phyloP scores from a whole-genome alignment of 2,888 invertebrate species.

The Andricus curvator region DNA sequence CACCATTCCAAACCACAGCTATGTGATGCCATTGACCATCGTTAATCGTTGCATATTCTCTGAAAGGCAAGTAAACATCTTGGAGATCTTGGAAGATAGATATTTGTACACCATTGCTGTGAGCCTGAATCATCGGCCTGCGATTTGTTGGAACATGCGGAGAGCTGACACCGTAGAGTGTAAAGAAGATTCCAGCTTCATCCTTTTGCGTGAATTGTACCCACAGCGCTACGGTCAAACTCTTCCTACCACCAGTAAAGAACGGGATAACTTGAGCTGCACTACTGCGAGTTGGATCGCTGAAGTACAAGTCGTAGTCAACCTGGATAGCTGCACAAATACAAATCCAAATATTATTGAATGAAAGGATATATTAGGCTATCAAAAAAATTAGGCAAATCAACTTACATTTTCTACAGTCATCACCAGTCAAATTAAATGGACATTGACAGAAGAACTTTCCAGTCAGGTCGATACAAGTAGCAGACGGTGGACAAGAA shows the following conservation, averaged over 20 bases:
- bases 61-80: constrained; percentile 93
- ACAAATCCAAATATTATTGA: constrained; percentile 36
- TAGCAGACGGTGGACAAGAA: constrained; percentile 95
- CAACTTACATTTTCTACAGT: constrained; percentile 94
- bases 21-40: constrained; percentile 99
- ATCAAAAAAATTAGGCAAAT: constrained; percentile 13
- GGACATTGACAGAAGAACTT: constrained; percentile 98
- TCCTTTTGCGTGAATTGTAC: constrained; percentile 95
- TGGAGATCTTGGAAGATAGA: constrained; percentile 93
- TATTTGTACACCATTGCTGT: constrained; percentile 95
- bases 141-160: constrained; percentile 88
- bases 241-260: constrained; percentile 86
- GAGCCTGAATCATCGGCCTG: constrained; percentile 92
- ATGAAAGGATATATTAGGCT: not conserved
- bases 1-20: constrained; percentile 96
- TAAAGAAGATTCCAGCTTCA: constrained; percentile 96
- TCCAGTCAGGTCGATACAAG: constrained; percentile 93
- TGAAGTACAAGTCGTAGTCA: constrained; percentile 98
- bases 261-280: constrained; percentile 97
- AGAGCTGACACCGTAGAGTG: constrained; percentile 93
- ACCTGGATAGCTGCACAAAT: constrained; percentile 92
- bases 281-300: constrained; percentile 92
- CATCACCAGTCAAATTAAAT: constrained; percentile 96
- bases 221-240: constrained; percentile 96
- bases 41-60: constrained; percentile 95